phyloP scores from a whole-genome alignment of 2,888 invertebrate genomes.

The Spisula subtruncata region DNA sequence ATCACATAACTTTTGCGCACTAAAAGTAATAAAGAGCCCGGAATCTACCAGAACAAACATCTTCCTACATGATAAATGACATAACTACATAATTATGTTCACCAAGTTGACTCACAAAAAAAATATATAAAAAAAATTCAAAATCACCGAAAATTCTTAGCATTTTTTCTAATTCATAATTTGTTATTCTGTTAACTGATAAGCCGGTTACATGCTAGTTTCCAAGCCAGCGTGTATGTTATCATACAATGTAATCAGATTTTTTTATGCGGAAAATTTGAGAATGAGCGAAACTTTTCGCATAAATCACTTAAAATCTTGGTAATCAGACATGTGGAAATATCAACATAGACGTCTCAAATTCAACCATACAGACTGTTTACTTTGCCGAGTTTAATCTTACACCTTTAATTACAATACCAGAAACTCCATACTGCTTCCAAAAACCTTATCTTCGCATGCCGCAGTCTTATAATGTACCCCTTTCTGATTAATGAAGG shows the following conservation, averaged over 20 bases:
- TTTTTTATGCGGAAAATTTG: constrained; percentile 16
- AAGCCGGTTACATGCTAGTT: background rate
- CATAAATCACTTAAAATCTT: constrained; percentile 35
- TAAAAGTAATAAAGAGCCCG: no score
- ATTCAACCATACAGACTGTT: constrained; percentile 29
- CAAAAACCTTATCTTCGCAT: constrained; percentile 22
- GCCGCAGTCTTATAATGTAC: constrained; percentile 35
- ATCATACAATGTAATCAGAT: background rate
- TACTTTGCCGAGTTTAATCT: constrained; percentile 40
- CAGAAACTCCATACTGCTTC: constrained; percentile 29
- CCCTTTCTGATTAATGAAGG: constrained; percentile 64
- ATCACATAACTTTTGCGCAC: no score
- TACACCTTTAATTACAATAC: constrained; percentile 46
- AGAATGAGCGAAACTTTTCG: background rate
- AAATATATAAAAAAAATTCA: background rate
- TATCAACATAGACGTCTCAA: background rate
- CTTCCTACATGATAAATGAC: background rate
- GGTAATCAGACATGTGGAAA: constrained; percentile 11
- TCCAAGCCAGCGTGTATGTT: background rate
- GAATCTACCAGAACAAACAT: background rate
- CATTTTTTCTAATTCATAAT: constrained; percentile 29
- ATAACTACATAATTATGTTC: background rate
- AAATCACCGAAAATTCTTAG: background rate
- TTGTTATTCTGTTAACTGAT: constrained; percentile 2
- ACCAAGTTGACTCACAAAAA: background rate